Conservation (phyloP, 1,140 invertebrate species). For the Aporrectodea caliginosa region DNA sequence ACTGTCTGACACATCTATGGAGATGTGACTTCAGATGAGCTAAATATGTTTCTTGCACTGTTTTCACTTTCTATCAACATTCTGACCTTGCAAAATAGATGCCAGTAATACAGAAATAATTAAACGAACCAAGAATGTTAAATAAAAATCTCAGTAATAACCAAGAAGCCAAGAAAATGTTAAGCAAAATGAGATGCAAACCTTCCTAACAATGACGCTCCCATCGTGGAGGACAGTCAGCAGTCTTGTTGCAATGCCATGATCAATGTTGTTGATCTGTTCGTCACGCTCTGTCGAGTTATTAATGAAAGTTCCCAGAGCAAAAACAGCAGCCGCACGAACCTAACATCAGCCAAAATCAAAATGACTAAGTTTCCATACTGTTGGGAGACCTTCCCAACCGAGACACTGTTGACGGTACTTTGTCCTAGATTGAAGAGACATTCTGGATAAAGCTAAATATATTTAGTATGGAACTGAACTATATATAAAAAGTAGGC, state of each 20-base stretch:
- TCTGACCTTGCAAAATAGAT: constrained; percentile 22
- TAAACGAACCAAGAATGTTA: neutral
- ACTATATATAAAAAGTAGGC: too few species aligned
- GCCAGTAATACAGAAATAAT: neutral
- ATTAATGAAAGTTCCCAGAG: constrained; percentile 87
- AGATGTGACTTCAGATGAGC: too few species aligned
- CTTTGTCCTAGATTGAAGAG: too few species aligned
- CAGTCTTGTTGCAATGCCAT: constrained; percentile 80
- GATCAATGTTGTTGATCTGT: constrained; percentile 89
- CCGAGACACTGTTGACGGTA: too few species aligned
- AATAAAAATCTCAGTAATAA: neutral
- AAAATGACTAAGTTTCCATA: too few species aligned
- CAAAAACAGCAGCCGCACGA: constrained; percentile 82
- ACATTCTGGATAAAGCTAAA: too few species aligned
- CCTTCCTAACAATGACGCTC: constrained; percentile 80
- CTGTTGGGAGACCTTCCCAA: too few species aligned
- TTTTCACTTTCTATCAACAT: too few species aligned
- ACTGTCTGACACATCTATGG: too few species aligned
- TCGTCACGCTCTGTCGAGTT: constrained; percentile 72
- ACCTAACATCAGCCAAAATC: constrained; percentile 67
- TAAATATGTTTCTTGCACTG: too few species aligned
- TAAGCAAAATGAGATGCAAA: constrained; percentile 51
- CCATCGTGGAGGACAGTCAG: constrained; percentile 75
- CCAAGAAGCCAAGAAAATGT: neutral
- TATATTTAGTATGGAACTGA: too few species aligned